Base-by-base conservation (phyloP, 2,888 invertebrate species). In the Danaus chrysippus region DNA sequence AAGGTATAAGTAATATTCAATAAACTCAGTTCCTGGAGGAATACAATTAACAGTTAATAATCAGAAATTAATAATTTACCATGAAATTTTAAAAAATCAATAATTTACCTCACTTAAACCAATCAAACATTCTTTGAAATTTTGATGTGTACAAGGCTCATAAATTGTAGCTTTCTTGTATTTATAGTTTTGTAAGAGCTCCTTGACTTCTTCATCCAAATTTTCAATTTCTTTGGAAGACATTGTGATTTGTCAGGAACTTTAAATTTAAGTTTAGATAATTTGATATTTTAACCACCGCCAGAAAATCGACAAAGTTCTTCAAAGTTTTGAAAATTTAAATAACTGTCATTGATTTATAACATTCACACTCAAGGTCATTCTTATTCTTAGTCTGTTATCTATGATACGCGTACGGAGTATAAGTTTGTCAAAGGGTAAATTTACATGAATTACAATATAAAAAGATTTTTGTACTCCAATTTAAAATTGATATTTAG, bases 121-220 rank as follows among this genome's bases (percentile, higher is more conserved):
- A 58, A 90, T 87, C 41, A 90, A 73, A 73, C 90, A 91, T 71
- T 91, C 87, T 62, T 75, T 85, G 59, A 76, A 78, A 68, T 91
- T 91, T 65, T 81, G 77, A 6, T 70, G 64, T 6, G 86, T 86
- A 68, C 90, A 91, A 0, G 90, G 90, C 71, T 89, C 90, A 61
- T 85, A 89, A 3, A 72, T 68, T 11, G 88, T 86, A 12, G 86
- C 81, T 72, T 78, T 87, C 76, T 88, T 90, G 67, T 76, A 73
- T 76, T 81, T 89, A 68, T 89, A 90, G 71, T 90, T 84, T 73
- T 75, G 72, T 66, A 91, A 71, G 57, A 91, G 81, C 73, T 91
- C 90, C 71, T 76, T 83, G n/a, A 90, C 83, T 81, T 91, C 90
- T 65, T 87, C 85, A 63, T 90, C 89, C 67, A 88, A 75, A 68